A percentile compares a stretch with the other conserved stretches of the same genome.
phyloP scores from a whole-genome alignment of 2,888 invertebrate species.

The Cantharis rustica region DNA sequence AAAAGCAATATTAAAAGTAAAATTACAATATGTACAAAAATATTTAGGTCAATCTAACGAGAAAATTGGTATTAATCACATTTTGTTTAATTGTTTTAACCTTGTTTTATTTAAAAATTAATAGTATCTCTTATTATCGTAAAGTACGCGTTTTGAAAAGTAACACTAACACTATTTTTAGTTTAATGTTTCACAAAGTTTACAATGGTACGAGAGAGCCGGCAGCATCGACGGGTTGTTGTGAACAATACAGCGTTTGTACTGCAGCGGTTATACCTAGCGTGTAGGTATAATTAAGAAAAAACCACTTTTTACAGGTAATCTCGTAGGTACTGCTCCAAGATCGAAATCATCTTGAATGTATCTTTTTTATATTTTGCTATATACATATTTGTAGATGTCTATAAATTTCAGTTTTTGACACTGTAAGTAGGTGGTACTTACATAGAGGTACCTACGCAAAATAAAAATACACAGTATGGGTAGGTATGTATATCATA shows the following conservation, averaged over 20 bases:
- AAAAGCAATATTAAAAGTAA: background rate
- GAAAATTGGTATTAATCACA: background rate
- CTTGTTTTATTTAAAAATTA: background rate
- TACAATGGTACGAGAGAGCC: background rate
- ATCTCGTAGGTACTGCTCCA: background rate
- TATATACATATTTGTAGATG: no score
- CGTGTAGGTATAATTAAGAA: background rate
- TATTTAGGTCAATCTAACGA: background rate
- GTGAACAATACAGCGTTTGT: background rate
- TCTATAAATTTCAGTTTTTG: background rate
- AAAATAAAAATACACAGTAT: background rate
- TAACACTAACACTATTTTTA: background rate
- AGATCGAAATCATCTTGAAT: background rate
- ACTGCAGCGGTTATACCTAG: background rate
- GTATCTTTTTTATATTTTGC: no score
- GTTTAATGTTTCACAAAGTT: background rate
- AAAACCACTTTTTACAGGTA: slow-evolving; percentile 1
- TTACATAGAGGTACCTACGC: background rate
- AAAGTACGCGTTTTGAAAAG: background rate
- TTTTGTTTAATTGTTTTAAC: background rate
- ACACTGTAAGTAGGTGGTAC: background rate
- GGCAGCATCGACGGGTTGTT: background rate
- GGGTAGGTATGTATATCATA: background rate
- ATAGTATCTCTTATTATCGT: background rate
- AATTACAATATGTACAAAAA: background rate